Evolutionary conservation across 2,888 invertebrate genomes (phyloP).

Genomic region (Pristionchus fissidentatus): DNA sequence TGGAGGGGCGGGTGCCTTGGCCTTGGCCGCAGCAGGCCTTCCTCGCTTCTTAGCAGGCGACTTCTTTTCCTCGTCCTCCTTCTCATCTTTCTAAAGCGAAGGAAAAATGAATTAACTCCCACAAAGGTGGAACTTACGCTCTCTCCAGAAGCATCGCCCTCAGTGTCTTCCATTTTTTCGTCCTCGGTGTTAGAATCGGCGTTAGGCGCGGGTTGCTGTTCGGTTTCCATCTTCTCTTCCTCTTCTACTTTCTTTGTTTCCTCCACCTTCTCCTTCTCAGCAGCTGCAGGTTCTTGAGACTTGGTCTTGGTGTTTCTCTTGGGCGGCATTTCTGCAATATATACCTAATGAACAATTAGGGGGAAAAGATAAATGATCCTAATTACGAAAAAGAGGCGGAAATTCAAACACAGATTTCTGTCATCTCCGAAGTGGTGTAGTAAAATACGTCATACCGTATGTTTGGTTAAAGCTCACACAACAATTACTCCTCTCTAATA

Average conservation of each 20-base stretch:
- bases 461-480: neutral
- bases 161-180: constrained; percentile 38
- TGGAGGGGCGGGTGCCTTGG: constrained; percentile 2
- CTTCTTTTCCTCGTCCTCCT: constrained; percentile 7
- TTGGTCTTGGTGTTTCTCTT: constrained; percentile 29
- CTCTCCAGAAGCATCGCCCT: constrained; percentile 9
- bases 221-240: constrained; percentile 35
- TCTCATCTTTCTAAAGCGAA: constrained; percentile 20
- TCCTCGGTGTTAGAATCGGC: constrained; percentile 10
- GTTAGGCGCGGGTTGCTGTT: constrained; percentile 5
- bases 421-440: neutral
- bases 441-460: neutral
- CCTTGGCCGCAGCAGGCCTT: neutral
- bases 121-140: constrained; percentile 2
- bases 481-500: neutral
- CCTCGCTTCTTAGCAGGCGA: constrained; percentile 17
- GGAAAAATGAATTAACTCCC: neutral
- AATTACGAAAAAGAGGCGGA: constrained; percentile 11
- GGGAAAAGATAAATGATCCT: neutral
- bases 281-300: constrained; percentile 14
- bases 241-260: constrained; percentile 1
- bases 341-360: too few species aligned
- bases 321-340: constrained; percentile 33
- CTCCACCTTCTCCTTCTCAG: constrained; percentile 38
- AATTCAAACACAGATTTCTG: neutral